Base-by-base conservation (phyloP, 2,113 vertebrate species). In the Neodon shergylaensis region DNA sequence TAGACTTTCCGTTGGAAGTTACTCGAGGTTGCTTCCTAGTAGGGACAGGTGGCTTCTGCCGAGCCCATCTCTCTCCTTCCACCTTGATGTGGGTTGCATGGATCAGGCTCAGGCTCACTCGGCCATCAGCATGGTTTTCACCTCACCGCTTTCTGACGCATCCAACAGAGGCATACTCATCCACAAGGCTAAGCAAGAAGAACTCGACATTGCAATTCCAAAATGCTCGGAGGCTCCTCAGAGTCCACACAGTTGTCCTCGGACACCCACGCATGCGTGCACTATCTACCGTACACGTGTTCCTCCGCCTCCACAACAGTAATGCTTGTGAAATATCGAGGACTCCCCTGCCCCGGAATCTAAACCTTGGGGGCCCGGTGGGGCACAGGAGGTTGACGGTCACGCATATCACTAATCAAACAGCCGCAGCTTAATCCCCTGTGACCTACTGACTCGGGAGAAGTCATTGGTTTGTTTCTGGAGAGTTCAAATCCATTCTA, bases 251-350 rank as follows among this genome's bases (percentile, higher is more conserved):
- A 66, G 61, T 31, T 66, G 82, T 65, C 61, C 28, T 33, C 33
- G 3, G 28, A 68, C 42, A 16, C 14, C 9, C 7, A 33, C 28
- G 19, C 16, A 1, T 1, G 5, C 3, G 3, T 21, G 58, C 58
- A 7, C 58, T 58, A 58, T 58, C 42, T 36, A 6, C 47, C 11
- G 19, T 22, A 3, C 17, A 5, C 0, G 12, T 47, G 39, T 7
- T 4, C 31, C 31, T 42, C 63, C 0, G 4, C 63, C 42, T 22
- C 12, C 36, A 47, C 63, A 85, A 36, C 31, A 33, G 12, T 36
- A 66, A 36, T 11, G 4, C n/a, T 74, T 65, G 36, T 82, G 90
- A 73, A 90, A 66, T 49, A n/a, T 42, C 9, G 58, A 90, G 54
- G 12, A 76, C n/a, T 3, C 31, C 54, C 65, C 54, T 21, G 28